These are phyloP conservation scores for Engystomops pustulosus DNA, from an alignment of 2,113 vertebrate species.

Conservation along the genomic window DNA sequence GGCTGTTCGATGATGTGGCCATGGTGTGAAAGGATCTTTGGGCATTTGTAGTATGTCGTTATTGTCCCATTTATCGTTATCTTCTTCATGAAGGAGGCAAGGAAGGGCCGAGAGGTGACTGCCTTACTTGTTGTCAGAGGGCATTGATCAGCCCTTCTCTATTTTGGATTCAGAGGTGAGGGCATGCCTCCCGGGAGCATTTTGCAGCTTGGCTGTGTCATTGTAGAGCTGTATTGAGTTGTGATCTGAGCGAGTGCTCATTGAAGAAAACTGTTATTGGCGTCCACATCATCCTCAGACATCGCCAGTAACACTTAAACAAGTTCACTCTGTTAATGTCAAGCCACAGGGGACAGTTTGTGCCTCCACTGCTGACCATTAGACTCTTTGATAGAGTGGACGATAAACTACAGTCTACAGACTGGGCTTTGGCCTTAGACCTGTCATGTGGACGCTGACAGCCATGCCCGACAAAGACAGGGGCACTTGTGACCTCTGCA, in stretches of 20 bases:
- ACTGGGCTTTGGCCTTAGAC: constrained; percentile 55
- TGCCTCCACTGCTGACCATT: constrained; percentile 77
- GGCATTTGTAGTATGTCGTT: constrained; percentile 29
- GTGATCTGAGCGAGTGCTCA: constrained; percentile 74
- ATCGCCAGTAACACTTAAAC: constrained; percentile 77
- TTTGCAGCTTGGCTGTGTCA: constrained; percentile 70
- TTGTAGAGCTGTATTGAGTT: constrained; percentile 73
- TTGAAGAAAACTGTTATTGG: constrained; percentile 78
- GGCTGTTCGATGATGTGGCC: constrained; percentile 17
- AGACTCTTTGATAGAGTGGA: constrained; percentile 79
- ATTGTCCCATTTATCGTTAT: constrained; percentile 69
- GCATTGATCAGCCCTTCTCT: constrained; percentile 72
- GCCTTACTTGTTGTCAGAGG: constrained; percentile 71
- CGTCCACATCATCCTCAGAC: constrained; percentile 76
- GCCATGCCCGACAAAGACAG: constrained; percentile 11
- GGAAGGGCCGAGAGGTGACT: constrained; percentile 66
- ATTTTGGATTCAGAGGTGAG: constrained; percentile 71
- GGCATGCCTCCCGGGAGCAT: constrained; percentile 74
- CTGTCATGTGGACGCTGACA: constrained; percentile 39
- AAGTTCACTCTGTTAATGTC: constrained; percentile 78
- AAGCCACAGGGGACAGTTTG: constrained; percentile 74
- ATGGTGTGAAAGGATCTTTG: constrained; percentile 35
- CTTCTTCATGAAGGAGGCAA: constrained; percentile 54
- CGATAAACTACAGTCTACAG: constrained; percentile 60
- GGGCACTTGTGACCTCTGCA: constrained; percentile 8